Evolutionary conservation across 1,140 invertebrate genomes (phyloP).

Genomic region (Pentalonia nigronervosa): DNA sequence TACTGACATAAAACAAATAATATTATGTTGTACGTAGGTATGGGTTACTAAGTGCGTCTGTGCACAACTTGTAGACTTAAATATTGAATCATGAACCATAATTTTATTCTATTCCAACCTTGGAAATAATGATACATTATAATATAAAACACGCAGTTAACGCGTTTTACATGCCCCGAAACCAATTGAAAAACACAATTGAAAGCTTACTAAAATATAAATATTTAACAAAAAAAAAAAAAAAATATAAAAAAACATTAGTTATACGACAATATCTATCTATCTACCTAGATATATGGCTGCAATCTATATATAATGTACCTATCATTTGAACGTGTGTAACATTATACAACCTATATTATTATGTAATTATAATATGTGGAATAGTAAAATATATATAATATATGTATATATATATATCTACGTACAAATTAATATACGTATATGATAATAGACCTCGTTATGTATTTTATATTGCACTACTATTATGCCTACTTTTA

Average conservation of each 20-base stretch:
- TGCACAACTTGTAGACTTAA: background rate
- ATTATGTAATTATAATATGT: background rate
- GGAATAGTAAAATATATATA: background rate
- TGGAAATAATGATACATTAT: slow-evolving; percentile 28
- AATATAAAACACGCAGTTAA: slow-evolving; percentile 30
- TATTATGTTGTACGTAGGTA: background rate
- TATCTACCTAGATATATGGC: background rate
- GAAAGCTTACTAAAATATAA: background rate
- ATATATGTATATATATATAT: background rate
- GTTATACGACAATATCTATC: background rate
- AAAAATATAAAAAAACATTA: background rate
- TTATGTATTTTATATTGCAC: background rate
- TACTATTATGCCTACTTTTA: background rate
- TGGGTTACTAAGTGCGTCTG: background rate
- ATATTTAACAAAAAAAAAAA: background rate
- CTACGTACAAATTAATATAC: background rate
- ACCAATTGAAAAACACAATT: slow-evolving; percentile 10
- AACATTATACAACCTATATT: background rate
- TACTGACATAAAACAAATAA: background rate
- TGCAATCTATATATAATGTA: background rate
- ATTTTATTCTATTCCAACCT: slow-evolving; percentile 20
- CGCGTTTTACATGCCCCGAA: background rate
- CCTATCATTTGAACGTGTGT: background rate
- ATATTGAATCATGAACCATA: background rate
- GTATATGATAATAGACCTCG: background rate